These are phyloP conservation scores for Etheostoma cragini DNA, from an alignment of 2,113 vertebrate species.

Conservation along the genomic window DNA sequence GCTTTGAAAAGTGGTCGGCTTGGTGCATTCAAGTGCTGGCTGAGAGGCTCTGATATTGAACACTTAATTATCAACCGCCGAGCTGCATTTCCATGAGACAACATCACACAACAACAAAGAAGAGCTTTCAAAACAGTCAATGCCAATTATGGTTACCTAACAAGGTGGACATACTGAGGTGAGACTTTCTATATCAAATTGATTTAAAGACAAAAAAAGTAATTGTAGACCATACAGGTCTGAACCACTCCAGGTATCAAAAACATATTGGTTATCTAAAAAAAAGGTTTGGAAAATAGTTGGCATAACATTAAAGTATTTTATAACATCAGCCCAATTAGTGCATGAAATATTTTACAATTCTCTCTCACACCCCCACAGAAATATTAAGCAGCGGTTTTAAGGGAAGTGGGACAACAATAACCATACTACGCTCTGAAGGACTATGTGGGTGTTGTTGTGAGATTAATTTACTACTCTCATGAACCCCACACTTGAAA, in stretches of 20 bases:
- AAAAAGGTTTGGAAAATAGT: background rate
- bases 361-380: slow-evolving; percentile 13
- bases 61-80: background rate
- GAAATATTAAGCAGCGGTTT: slow-evolving; percentile 25
- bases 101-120: background rate
- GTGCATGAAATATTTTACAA: slow-evolving; percentile 8
- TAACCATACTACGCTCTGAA: background rate
- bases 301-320: background rate
- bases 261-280: background rate
- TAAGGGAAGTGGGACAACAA: background rate
- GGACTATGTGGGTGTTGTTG: slow-evolving; percentile 53
- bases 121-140: background rate
- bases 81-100: background rate
- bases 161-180: background rate
- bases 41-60: background rate
- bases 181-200: background rate
- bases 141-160: too few relatives aligned
- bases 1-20: background rate
- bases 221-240: background rate
- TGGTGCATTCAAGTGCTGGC: background rate
- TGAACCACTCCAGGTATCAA: background rate
- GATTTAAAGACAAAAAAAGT: too few relatives aligned
- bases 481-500: slow-evolving; percentile 44
- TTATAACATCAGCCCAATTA: background rate
- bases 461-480: slow-evolving; percentile 34